Percentiles rank a stretch among this genome's conserved stretches.
Conservation (phyloP, 2,888 invertebrate genomes). For the Arrhopalites spinosus region DNA sequence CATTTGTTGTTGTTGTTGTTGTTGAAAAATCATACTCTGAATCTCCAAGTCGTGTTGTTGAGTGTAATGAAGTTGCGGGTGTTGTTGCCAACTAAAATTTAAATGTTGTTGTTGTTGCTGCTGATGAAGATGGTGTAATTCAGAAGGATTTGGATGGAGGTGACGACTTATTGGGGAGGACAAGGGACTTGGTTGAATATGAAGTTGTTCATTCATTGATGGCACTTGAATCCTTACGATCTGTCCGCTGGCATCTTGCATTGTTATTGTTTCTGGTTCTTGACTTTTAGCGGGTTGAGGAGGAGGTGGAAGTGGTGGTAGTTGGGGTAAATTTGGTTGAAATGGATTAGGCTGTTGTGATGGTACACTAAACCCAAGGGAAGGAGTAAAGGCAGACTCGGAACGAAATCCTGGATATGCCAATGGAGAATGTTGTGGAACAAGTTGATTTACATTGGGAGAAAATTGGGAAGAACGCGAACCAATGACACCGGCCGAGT, state of each 20-base stretch:
- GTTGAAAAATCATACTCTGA: background rate
- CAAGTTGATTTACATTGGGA: too few relatives aligned
- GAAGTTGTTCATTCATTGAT: constrained; percentile 6
- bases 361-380: too few relatives aligned
- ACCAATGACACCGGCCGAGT: too few relatives aligned
- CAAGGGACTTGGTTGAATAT: background rate
- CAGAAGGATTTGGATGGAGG: background rate
- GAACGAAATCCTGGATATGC: background rate
- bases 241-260: constrained; percentile 30
- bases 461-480: too few relatives aligned
- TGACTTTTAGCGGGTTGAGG: background rate
- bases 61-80: background rate
- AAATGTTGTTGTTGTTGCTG: constrained; percentile 6
- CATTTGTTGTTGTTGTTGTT: constrained; percentile 8
- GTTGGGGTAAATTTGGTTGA: too few relatives aligned
- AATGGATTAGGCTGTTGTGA: too few relatives aligned
- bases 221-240: constrained; percentile 22
- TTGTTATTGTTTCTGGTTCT: constrained; percentile 30
- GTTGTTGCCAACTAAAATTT: constrained; percentile 2
- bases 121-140: background rate
- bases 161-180: background rate
- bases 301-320: too few relatives aligned
- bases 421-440: background rate
- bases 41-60: background rate
- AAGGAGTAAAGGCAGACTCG: background rate